Evolutionary conservation across 2,888 invertebrate genomes (phyloP), one percentile per base, ranked within the genome.

Genomic region (Bembecia ichneumoniformis): DNA sequence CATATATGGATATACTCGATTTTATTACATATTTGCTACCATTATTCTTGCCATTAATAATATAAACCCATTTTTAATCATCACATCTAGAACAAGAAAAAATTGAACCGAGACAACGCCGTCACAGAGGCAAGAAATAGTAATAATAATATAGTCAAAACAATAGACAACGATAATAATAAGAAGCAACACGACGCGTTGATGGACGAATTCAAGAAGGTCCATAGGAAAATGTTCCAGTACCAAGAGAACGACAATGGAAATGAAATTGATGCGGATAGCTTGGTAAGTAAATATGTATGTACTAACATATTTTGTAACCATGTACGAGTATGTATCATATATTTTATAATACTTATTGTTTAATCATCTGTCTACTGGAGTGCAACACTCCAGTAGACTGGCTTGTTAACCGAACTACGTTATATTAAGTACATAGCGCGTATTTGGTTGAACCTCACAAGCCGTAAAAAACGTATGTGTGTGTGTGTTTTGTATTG

Each of bases 201-300:
- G 55, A 96, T 96, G 93, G 93, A 96, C 75, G 96, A 96, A 80
- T 96, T 96, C 74, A 95, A 94, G 74, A 92, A 92, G 66, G 95
- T 95, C 3, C 96, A 96, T 78, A 90, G 91, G 63, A 94, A 93
- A 86, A 96, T 96, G 96, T 96, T 96, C 73, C 88, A 89, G 54
- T 81, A 82, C 49, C 74, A 67, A 54, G 83, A 81, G 10, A 17
- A 44, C 11, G 68, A 66, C 47, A 51, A 47, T 35, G 50, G 46
- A 4, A 49, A 13, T 10, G 59, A 58, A 49, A 53, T 59, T 44
- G 59, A 63, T 44, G 54, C 51, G 17, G 68, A 71, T 20, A 58
- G 58, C 53, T 54, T 67, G 72, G 81, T 82, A 56, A 72, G 79
- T 73, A 17, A 43, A 48, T 7, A 47, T 28, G 5, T 9, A 28